Base-by-base conservation (phyloP, 1,140 invertebrate species). In the Achatina immaculata region DNA sequence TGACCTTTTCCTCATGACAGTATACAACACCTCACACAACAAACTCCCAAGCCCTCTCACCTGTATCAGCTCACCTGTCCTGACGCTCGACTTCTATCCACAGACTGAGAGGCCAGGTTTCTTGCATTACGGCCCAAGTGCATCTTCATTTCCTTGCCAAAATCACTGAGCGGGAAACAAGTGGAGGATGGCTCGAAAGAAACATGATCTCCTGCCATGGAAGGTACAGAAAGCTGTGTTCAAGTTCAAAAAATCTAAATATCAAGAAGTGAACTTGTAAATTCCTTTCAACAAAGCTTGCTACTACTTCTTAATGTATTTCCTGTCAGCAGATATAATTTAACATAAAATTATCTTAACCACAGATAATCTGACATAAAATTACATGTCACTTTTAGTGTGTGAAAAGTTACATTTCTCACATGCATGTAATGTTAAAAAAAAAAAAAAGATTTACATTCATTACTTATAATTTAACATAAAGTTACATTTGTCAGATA, bases 21-120 rank as follows among this genome's bases (percentile, higher is more conserved):
- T n/a, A n/a, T n/a, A n/a, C n/a, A n/a, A n/a, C n/a, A n/a, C n/a
- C n/a, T n/a, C n/a, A n/a, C n/a, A n/a, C n/a, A n/a, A n/a, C n/a
- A n/a, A n/a, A n/a, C n/a, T n/a, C n/a, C n/a, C n/a, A n/a, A n/a
- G n/a, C n/a, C n/a, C n/a, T n/a, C n/a, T n/a, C n/a, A n/a, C n/a
- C n/a, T n/a, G n/a, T n/a, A n/a, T n/a, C n/a, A 34, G 6, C 71
- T 31, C 9, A 84, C 83, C 81, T 82, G 66, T 21, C 76, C 34
- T 43, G 73, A 76, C n/a, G 73, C 55, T 55, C 51, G 58, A 2
- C 82, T 93, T 80, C 95, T 92, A 73, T 95, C 94, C 9, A 95
- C 89, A 0, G 95, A 94, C 87, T 97, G 95, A 9, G 95, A 94
- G 14, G 95, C 95, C 55, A 97, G 88, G 95, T 96, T 97, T 83